Conservation (phyloP, 2,888 invertebrate species). For the Drosophila melanosoma region DNA sequence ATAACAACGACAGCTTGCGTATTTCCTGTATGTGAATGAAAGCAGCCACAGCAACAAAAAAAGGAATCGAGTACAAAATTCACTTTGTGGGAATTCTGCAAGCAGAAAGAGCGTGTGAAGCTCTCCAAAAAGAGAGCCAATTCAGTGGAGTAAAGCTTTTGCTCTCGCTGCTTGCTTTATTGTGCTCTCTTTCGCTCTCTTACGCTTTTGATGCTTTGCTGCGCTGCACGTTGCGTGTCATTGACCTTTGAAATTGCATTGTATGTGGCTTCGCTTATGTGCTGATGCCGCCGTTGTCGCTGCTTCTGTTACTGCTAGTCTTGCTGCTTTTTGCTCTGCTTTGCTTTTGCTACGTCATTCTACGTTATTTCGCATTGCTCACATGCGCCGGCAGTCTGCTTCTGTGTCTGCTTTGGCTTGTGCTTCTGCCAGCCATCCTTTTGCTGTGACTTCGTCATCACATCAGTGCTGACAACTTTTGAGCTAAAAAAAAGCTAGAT, state of each 20-base stretch:
- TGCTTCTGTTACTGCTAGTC: conserved; percentile 31
- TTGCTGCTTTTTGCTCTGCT: conserved; percentile 55
- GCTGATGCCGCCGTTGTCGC: conserved; percentile 60
- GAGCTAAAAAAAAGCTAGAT: conserved; percentile 5
- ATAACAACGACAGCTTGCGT: conserved; percentile 62
- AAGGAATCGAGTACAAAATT: conserved; percentile 51
- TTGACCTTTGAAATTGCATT: conserved; percentile 81
- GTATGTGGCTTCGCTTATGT: conserved; percentile 67
- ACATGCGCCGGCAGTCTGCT: conserved; percentile 54
- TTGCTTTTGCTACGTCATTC: conserved; percentile 77
- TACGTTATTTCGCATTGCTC: conserved; percentile 73
- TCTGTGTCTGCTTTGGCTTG: conserved; percentile 45
- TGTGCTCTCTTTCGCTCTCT: conserved; percentile 39
- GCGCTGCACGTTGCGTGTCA: conserved; percentile 69
- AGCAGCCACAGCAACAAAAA: conserved; percentile 32
- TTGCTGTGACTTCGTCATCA: conserved; percentile 62
- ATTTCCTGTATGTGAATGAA: conserved; percentile 78
- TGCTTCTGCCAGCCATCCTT: conserved; percentile 45
- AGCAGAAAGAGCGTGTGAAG: conserved; percentile 34
- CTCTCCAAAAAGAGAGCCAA: conserved; percentile 28
- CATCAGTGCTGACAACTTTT: conserved; percentile 4
- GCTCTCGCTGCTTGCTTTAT: conserved; percentile 25
- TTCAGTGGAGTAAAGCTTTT: conserved; percentile 40
- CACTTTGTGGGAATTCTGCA: conserved; percentile 57
- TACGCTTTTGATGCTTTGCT: conserved; percentile 26